phyloP scores from a whole-genome alignment of 2,888 invertebrate species.

The Callinectes sapidus region DNA sequence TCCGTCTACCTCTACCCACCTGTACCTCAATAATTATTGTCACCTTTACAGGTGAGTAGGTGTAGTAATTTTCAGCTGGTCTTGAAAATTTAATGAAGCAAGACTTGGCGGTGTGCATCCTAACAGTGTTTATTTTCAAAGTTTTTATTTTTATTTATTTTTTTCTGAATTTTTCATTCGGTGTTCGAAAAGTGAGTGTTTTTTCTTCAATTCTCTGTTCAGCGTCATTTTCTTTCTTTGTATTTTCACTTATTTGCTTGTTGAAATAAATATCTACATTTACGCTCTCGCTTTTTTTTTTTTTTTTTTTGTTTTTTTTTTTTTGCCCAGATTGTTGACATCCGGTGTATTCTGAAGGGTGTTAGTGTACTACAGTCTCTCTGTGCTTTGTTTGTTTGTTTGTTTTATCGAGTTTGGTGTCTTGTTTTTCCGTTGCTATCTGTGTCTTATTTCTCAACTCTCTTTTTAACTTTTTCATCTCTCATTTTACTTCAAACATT shows the following conservation, averaged over 20 bases:
- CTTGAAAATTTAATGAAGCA: background rate
- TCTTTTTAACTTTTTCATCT: no score
- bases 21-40: background rate
- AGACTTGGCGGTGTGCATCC: background rate
- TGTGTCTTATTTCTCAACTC: no score
- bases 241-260: no score
- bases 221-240: no score
- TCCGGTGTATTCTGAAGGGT: no score
- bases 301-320: no score
- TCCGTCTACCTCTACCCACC: background rate
- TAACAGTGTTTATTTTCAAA: background rate
- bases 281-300: no score
- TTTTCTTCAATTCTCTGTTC: no score
- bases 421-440: background rate
- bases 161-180: background rate
- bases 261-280: no score
- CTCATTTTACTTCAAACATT: no score
- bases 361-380: background rate
- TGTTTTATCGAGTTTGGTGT: background rate
- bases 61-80: background rate
- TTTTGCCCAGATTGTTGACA: no score
- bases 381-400: background rate
- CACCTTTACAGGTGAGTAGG: background rate
- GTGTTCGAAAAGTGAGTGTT: no score
- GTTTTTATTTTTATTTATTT: background rate